phyloP scores from a whole-genome alignment of 2,888 invertebrate genomes.

The Drosophila suboccidentalis region DNA sequence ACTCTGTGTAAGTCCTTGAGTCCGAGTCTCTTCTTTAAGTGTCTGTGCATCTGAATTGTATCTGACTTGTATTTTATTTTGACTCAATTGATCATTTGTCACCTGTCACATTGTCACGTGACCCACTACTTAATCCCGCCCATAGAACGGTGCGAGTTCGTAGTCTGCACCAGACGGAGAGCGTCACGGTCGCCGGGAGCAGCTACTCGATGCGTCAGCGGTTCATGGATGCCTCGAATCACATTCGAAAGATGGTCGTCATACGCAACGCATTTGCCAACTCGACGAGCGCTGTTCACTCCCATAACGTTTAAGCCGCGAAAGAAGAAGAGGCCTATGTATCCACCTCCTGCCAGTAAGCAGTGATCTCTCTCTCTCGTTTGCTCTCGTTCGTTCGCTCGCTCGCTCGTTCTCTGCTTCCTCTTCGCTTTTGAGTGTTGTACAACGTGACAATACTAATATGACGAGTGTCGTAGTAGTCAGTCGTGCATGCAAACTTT shows the following conservation, averaged over 20 bases:
- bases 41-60: slow-evolving; percentile 13
- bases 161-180: slow-evolving; percentile 80
- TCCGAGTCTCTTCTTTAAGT: slow-evolving; percentile 3
- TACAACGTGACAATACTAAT: slow-evolving; percentile 45
- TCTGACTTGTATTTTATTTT: slow-evolving; percentile 8
- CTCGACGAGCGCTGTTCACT: slow-evolving; percentile 61
- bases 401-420: slow-evolving; percentile 22
- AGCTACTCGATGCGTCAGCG: slow-evolving; percentile 76
- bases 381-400: neutral
- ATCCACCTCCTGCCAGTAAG: slow-evolving; percentile 24
- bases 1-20: slow-evolving; percentile 44
- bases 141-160: slow-evolving; percentile 77
- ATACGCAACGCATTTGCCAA: slow-evolving; percentile 81
- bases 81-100: slow-evolving; percentile 6
- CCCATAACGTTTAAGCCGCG: slow-evolving; percentile 65
- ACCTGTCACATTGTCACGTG: neutral
- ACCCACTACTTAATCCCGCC: neutral
- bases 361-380: neutral
- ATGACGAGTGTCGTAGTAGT: slow-evolving; percentile 9
- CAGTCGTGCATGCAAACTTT: slow-evolving; percentile 29
- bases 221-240: slow-evolving; percentile 82
- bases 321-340: neutral
- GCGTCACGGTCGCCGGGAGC: slow-evolving; percentile 74
- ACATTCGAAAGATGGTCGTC: slow-evolving; percentile 81
- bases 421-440: slow-evolving; percentile 60